Evolutionary conservation across 2,113 vertebrate species (phyloP), one percentile per base, ranked within the genome.

Genomic region (Dendropsophus ebraccatus): DNA sequence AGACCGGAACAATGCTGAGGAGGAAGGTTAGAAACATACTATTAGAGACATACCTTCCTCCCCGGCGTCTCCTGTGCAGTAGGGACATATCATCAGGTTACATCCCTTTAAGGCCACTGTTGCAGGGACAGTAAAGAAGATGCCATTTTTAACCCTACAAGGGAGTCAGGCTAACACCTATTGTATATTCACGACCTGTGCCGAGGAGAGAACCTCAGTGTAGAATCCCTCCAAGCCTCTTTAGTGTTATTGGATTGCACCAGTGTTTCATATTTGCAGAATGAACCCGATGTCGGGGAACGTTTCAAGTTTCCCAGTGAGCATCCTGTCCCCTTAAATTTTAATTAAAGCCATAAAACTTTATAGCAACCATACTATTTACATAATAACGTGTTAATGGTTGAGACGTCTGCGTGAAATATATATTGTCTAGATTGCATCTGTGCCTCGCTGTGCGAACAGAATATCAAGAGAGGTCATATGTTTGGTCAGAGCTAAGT

Each of bases 321-420:
- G 54, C 79, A 70, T 16, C 52, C 77, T 62, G 76, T 54, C 78
- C 77, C 65, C 79, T 72, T 81, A 58, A 81, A 50, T 74, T 81
- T 87, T 74, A 81, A 87, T 81, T 87, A 81, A 87, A 87, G 54
- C 67, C 77, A 87, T 87, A 87, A 87, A 87, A 87, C 85, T 87
- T 87, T 87, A 87, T 74, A 60, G 78, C 78, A 37, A 81, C 85
- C 85, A 87, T 49, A 72, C 77, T 87, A 87, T 87, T 87, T 87
- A 87, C 85, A 87, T 87, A 87, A 87, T 87, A 87, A 81, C 85
- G 85, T 87, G 85, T 87, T 87, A 87, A 87, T 87, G 85, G 85
- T 14, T 19, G 78, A 62, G 70, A 87, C 25, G 85, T 87, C 85
- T 23, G 52, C 56, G 70, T 87, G 85, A 87, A 87, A 87, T 87